Conservation (phyloP, 1,140 invertebrate genomes). For the Trichonephila inaurata region DNA sequence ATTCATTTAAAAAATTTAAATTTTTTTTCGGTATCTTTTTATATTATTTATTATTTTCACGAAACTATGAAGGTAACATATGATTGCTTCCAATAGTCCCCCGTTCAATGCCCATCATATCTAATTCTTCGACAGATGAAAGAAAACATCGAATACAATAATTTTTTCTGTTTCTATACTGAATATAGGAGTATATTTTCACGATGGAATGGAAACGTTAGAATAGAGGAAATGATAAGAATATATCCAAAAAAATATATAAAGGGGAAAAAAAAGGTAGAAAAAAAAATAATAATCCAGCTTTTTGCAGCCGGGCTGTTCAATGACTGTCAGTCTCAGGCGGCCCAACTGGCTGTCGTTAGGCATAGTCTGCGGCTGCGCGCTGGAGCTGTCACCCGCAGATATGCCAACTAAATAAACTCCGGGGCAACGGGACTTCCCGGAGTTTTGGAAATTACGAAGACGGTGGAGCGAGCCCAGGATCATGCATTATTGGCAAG, state of each 20-base stretch:
- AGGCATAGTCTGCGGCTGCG: slow-evolving; percentile 63
- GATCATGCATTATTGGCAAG: slow-evolving; percentile 72
- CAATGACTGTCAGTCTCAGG: slow-evolving; percentile 69
- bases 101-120: not conserved
- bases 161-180: not conserved
- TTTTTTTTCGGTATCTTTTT: too few relatives aligned
- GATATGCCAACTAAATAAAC: slow-evolving; percentile 67
- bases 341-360: slow-evolving; percentile 71
- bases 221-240: not conserved
- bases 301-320: slow-evolving; percentile 59
- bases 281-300: not conserved
- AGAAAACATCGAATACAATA: not conserved
- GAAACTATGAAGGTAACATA: not conserved
- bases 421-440: slow-evolving; percentile 63
- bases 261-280: not conserved
- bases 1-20: too few relatives aligned
- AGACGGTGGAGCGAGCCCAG: slow-evolving; percentile 64
- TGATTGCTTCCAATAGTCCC: too few relatives aligned
- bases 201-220: not conserved
- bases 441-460: slow-evolving; percentile 73
- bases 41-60: not conserved
- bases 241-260: not conserved
- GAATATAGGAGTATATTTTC: not conserved
- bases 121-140: not conserved
- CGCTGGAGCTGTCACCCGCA: slow-evolving; percentile 59